Percentiles rank a stretch among this genome's conserved stretches.
phyloP scores from a whole-genome alignment of 2,888 invertebrate species.

The Cephalotes varians region DNA sequence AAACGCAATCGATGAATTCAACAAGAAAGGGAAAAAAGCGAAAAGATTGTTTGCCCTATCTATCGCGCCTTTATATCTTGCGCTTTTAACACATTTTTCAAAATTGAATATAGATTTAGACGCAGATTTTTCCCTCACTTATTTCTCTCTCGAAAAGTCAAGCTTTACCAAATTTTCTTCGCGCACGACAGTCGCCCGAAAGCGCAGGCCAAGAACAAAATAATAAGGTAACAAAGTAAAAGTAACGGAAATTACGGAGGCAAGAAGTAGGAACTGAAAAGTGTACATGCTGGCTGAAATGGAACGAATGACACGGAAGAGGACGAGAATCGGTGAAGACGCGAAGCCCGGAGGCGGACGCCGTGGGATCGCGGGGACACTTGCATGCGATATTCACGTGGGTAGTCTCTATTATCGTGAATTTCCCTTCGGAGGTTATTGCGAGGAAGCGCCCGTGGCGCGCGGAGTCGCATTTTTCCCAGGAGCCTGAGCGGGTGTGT shows the following conservation, averaged over 20 bases:
- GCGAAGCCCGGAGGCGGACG: constrained; percentile 30
- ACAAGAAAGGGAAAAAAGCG: neutral
- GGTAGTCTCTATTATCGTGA: constrained; percentile 81
- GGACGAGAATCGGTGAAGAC: constrained; percentile 45
- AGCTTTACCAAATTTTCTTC: neutral
- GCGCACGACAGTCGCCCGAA: neutral
- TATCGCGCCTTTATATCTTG: neutral
- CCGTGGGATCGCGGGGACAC: constrained; percentile 63
- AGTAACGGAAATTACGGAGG: constrained; percentile 32
- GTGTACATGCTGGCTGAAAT: constrained; percentile 19
- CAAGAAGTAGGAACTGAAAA: constrained; percentile 7
- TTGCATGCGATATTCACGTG: constrained; percentile 76
- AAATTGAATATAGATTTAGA: neutral
- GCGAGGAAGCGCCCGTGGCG: constrained; percentile 71
- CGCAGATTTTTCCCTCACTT: neutral
- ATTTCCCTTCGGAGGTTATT: constrained; percentile 80
- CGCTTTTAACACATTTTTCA: neutral
- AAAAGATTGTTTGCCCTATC: neutral
- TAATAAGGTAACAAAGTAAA: constrained; percentile 8
- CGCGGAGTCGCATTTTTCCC: constrained; percentile 76
- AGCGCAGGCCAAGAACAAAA: neutral
- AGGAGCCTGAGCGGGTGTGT: constrained; percentile 42
- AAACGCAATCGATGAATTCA: constrained; percentile 6
- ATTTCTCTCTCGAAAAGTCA: neutral
- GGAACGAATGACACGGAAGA: constrained; percentile 38